These are phyloP conservation scores for Dorcus parallelipipedus DNA, from an alignment of 2,888 invertebrate species.

Conservation along the genomic window DNA sequence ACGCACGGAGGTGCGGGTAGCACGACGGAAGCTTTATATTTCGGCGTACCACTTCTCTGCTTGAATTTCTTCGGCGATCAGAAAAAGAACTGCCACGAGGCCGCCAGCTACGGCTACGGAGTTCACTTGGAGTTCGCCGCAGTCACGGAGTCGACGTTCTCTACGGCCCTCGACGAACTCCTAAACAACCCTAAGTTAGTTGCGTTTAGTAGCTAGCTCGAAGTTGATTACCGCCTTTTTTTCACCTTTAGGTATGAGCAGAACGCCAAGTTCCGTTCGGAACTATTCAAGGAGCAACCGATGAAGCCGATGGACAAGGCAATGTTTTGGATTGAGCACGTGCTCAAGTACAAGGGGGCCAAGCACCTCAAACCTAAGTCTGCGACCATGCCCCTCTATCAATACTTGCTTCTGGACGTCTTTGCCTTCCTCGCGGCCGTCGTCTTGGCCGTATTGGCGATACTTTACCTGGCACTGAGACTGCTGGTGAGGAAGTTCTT, in stretches of 20 bases:
- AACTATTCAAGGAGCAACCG: conserved; percentile 31
- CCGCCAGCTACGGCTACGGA: conserved; percentile 7
- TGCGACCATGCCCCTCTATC: conserved; percentile 29
- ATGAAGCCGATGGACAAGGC: conserved; percentile 33
- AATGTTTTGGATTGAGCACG: conserved; percentile 37
- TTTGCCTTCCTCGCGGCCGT: conserved; percentile 11
- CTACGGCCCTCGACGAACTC: conserved; percentile 43
- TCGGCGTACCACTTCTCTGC: conserved; percentile 25
- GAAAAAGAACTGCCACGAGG: conserved; percentile 12
- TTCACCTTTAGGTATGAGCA: conserved; percentile 16
- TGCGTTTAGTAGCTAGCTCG: neutral
- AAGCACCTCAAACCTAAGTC: conserved; percentile 30
- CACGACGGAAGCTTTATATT: conserved; percentile 53
- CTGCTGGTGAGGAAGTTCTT: neutral
- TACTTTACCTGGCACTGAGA: neutral
- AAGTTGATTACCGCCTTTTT: neutral
- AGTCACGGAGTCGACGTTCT: conserved; percentile 44
- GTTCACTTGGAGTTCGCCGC: conserved; percentile 27
- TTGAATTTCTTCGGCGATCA: conserved; percentile 27
- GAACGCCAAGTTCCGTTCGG: conserved; percentile 20
- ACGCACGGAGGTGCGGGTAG: conserved; percentile 59
- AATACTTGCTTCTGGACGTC: conserved; percentile 35
- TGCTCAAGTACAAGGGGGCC: conserved; percentile 30
- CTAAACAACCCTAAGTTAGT: conserved; percentile 40
- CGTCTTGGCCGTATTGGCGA: neutral